These are phyloP conservation scores for Perca schrenkii DNA, from an alignment of 2,113 vertebrate genomes.

Conservation along the genomic window DNA sequence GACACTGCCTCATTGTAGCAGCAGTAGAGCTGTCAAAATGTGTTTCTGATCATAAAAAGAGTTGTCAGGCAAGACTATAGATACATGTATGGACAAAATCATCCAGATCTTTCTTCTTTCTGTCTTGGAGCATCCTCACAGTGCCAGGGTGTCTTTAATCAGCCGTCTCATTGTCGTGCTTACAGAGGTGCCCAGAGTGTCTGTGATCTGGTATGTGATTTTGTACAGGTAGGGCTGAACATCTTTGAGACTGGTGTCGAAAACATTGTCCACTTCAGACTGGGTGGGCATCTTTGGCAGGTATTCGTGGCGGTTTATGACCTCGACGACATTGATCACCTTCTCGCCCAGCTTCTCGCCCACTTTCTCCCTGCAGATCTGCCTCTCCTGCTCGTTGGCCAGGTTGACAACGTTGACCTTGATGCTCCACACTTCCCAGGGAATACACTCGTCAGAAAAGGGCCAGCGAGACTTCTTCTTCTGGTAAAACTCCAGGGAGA, in stretches of 20 bases:
- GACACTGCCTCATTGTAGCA: background rate
- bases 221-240: conserved; percentile 99
- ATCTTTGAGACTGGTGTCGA: conserved; percentile 95
- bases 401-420: conserved; percentile 96
- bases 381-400: conserved; percentile 96
- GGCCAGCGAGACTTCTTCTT: conserved; percentile 99
- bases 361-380: conserved; percentile 98
- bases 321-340: conserved; percentile 97
- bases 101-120: conserved; percentile 5
- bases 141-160: conserved; percentile 96
- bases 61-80: conserved; percentile 1
- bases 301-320: conserved; percentile 98
- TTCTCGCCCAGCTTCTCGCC: conserved; percentile 98
- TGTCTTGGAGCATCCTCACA: conserved; percentile 76
- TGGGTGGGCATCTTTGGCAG: conserved; percentile 99
- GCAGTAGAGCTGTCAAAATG: conserved; percentile 4
- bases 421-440: conserved; percentile 98
- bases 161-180: conserved; percentile 98
- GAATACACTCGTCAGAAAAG: conserved; percentile 97
- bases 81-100: background rate
- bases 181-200: conserved; percentile 93
- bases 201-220: conserved; percentile 97
- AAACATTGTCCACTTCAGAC: conserved; percentile 98
- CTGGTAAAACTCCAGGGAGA: conserved; percentile 98
- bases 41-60: background rate